Evolutionary conservation across 2,888 invertebrate genomes (phyloP).

Genomic region (Anthrax anthrax): DNA sequence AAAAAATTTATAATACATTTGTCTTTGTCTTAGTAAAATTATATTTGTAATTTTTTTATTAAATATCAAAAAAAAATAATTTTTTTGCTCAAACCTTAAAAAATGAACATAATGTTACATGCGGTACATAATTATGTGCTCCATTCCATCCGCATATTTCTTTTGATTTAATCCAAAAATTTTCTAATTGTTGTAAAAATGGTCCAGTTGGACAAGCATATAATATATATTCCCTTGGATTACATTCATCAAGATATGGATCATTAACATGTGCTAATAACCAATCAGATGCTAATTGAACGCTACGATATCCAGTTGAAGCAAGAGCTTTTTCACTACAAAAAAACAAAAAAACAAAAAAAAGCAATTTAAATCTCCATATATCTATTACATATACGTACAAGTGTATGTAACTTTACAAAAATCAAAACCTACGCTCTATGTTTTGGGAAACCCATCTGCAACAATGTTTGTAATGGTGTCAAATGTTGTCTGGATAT

Average conservation of each 20-base stretch:
- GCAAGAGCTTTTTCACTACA: slow-evolving; percentile 75
- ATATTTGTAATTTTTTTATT: neutral
- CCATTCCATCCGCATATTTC: slow-evolving; percentile 72
- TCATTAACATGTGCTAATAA: slow-evolving; percentile 79
- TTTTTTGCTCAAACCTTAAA: slow-evolving; percentile 62
- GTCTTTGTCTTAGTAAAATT: neutral
- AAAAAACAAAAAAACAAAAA: slow-evolving; percentile 11
- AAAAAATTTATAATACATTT: slow-evolving; percentile 10
- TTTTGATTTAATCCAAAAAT: slow-evolving; percentile 67
- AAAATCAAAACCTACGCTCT: slow-evolving; percentile 57
- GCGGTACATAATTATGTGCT: slow-evolving; percentile 79
- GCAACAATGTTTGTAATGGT: slow-evolving; percentile 66
- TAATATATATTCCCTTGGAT: slow-evolving; percentile 71
- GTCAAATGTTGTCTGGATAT: slow-evolving; percentile 57
- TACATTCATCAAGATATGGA: slow-evolving; percentile 57
- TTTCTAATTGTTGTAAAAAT: slow-evolving; percentile 44
- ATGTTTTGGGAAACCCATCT: slow-evolving; percentile 79
- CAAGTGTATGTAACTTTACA: neutral
- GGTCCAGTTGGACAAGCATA: slow-evolving; percentile 74
- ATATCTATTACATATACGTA: neutral
- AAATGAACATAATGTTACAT: slow-evolving; percentile 78
- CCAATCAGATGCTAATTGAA: slow-evolving; percentile 84
- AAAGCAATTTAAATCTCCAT: neutral
- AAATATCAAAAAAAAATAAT: neutral
- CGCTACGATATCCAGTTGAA: slow-evolving; percentile 76